Evolutionary conservation across 2,888 invertebrate genomes (phyloP).

Genomic region (Trissolcus japonicus): DNA sequence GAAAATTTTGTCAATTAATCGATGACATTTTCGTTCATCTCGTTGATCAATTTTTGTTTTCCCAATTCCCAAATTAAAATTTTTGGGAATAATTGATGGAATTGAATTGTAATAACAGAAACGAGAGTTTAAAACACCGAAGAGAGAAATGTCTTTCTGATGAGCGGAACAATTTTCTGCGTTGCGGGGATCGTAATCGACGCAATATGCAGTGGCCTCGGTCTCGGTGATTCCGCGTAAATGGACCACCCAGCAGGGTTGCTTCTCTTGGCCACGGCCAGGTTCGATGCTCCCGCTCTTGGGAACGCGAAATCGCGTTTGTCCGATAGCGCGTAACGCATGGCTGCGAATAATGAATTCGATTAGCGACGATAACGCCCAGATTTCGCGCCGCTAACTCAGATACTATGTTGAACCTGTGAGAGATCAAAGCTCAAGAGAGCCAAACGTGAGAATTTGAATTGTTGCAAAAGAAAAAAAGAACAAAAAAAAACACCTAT

Average conservation of each 20-base stretch:
- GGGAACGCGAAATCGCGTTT: slow-evolving; percentile 49
- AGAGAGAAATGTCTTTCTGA: slow-evolving; percentile 46
- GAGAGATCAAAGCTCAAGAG: background rate
- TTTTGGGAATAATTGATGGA: no score
- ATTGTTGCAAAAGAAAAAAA: no score
- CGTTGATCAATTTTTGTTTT: no score
- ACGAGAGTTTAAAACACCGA: slow-evolving; percentile 10
- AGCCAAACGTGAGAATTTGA: background rate
- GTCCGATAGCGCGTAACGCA: slow-evolving; percentile 55
- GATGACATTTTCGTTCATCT: no score
- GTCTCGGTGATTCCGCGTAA: slow-evolving; percentile 53
- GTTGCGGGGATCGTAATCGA: slow-evolving; percentile 46
- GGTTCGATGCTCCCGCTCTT: slow-evolving; percentile 52
- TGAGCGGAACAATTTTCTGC: slow-evolving; percentile 47
- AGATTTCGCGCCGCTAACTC: slow-evolving; percentile 21
- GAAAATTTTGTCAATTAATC: no score
- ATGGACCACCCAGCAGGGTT: slow-evolving; percentile 56
- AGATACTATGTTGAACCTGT: slow-evolving; percentile 23
- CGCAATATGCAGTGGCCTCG: slow-evolving; percentile 54
- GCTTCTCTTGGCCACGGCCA: slow-evolving; percentile 36
- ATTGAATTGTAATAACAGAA: background rate
- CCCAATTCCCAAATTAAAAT: no score
- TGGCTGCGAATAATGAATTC: slow-evolving; percentile 58
- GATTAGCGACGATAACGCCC: slow-evolving; percentile 49
- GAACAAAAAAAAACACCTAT: background rate